Evolutionary conservation across 2,888 invertebrate genomes (phyloP).

Genomic region (Congeria kusceri): DNA sequence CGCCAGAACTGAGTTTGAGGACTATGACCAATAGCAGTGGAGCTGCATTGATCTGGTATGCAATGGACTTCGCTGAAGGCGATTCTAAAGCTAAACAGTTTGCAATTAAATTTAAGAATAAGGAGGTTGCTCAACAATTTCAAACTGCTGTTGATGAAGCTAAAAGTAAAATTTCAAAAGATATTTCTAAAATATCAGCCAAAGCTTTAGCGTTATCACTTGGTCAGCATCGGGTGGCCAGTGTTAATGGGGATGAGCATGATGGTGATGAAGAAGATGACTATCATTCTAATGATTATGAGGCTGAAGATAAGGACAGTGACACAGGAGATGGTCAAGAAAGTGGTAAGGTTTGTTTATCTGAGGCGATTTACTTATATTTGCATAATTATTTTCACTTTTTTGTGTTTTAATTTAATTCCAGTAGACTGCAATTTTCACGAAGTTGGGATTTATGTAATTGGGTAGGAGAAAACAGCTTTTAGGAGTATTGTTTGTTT

Average conservation of each 20-base stretch:
- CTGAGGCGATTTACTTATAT: no score
- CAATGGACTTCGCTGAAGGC: conserved; percentile 93
- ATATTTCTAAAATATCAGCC: neutral
- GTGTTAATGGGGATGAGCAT: conserved; percentile 78
- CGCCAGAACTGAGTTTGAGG: conserved; percentile 90
- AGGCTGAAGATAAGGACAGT: conserved; percentile 33
- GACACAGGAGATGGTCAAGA: no score
- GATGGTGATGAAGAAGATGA: no score
- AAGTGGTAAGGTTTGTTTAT: no score
- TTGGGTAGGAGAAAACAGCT: no score
- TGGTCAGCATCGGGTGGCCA: conserved; percentile 68
- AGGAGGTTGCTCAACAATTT: conserved; percentile 91
- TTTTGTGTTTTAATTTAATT: no score
- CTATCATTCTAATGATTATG: no score
- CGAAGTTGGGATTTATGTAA: no score
- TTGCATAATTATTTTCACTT: no score
- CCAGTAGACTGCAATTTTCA: no score
- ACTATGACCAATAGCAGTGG: conserved; percentile 91
- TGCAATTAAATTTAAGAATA: conserved; percentile 92
- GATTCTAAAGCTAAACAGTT: conserved; percentile 91
- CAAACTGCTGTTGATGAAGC: conserved; percentile 90
- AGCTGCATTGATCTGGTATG: conserved; percentile 93
- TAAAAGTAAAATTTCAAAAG: conserved; percentile 75
- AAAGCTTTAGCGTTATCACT: conserved; percentile 23
- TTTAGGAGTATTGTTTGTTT: no score